Evolutionary conservation across 2,113 vertebrate genomes (phyloP), one percentile per base, ranked within the genome.

Genomic region (Cochlearius cochlearius): DNA sequence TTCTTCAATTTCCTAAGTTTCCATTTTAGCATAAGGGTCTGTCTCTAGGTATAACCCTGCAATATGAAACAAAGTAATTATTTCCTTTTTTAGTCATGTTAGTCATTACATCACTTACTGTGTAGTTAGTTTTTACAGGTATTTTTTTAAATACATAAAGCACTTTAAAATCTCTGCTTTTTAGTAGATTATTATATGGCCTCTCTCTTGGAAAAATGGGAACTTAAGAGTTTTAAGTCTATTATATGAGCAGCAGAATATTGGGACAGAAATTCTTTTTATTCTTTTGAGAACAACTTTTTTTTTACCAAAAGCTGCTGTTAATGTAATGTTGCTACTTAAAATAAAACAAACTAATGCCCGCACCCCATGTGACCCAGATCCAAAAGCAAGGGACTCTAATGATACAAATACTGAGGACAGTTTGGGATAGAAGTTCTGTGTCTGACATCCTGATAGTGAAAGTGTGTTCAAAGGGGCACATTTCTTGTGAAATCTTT

Each of bases 301-400:
- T 49, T 26, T 52, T 52, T 52, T 27, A 55, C 27, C 14, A 16
- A 53, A 86, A 84, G 6, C n/a, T 88, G 27, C 50, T 78, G 18
- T 87, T 84, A 64, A 43, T 39, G 14, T 81, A 58, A 72, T 32
- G 4, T 52, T 88, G 19, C 15, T n/a, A 8, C 74, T 92, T 78
- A 63, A 86, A 94, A 72, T 72, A 68, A 62, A 71, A 30, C 10
- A 45, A 36, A 52, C n/a, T 63, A 27, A 56, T 86, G 43, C 34
- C 11, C 0, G 0, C 9, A n/a, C 11, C 19, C 20, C 10, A 34
- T 1, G 3, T 41, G 64, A 87, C 22, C 27, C 29, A 55, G 47
- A 79, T 82, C 47, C 36, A 55, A 68, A 73, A 72, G 38, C 47
- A 88, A n/a, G 38, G 15, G 7, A 32, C 43, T 78, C 9, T 29